Evolutionary conservation across 2,888 invertebrate species (phyloP), one percentile per base, ranked within the genome.

Genomic region (Ectemnius lituratus): DNA sequence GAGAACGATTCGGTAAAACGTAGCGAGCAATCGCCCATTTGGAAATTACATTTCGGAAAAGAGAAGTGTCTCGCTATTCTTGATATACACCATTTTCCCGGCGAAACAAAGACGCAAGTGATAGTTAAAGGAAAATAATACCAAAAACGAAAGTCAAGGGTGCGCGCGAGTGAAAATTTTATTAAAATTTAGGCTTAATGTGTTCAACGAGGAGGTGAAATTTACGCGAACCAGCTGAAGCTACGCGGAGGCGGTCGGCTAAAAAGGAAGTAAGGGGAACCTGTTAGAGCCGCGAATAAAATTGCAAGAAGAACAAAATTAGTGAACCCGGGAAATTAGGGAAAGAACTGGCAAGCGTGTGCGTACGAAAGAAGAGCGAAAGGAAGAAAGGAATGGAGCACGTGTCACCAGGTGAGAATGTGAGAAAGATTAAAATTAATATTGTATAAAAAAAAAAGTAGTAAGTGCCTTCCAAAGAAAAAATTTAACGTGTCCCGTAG

Each of bases 391-490:
- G 75, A 78, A 77, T 75, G 80, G 83, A 65, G 77, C 75, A 16
- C 16, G 81, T 76, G 71, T 66, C 77, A 85, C 79, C 73, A 84
- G 77, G 81, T 76, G 80, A 81, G 82, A 81, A 83, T 78, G 81
- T 81, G 77, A 76, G 73, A 77, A 82, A 69, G 75, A 76, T 81
- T 87, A 85, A 88, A 87, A 85, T 85, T 86, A 88, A 86, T 87
- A 89, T 84, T 94, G 94, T 94, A 94, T 95, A 94, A 94, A 89
- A 92, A 87, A 93, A 93, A 93, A 93, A 93, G 94, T 95, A 94
- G 94, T 94, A 95, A 95, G 95, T 95, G 95, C 95, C 95, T 95
- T 95, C 94, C 94, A 95, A 93, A 92, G 76, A 84, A 88, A 85
- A 86, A 86, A 79, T 80, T 86, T 88, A 86, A 90, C 86, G 89